A percentile compares a stretch with the other conserved stretches of the same genome.
These are phyloP conservation scores for Drosophila subsilvestris DNA, from an alignment of 2,888 invertebrate species.

Conservation along the genomic window DNA sequence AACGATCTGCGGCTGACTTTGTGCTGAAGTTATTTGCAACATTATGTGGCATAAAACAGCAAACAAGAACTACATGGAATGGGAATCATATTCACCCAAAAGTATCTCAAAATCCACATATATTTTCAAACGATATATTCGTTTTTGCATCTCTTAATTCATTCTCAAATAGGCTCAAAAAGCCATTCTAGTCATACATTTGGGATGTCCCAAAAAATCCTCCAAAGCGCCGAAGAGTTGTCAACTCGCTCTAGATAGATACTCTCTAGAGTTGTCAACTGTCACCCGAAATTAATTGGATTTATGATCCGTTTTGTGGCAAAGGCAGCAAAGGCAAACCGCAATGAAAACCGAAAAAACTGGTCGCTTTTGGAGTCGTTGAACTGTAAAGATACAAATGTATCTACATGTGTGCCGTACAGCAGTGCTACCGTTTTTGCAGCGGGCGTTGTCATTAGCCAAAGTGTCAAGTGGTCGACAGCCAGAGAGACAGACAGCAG, in stretches of 20 bases:
- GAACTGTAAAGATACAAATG: constrained; percentile 69
- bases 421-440: constrained; percentile 48
- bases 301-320: constrained; percentile 33
- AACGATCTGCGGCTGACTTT: constrained; percentile 22
- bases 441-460: constrained; percentile 45
- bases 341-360: constrained; percentile 37
- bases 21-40: constrained; percentile 34
- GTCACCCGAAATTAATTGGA: constrained; percentile 33
- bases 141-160: not conserved
- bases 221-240: constrained; percentile 35
- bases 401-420: constrained; percentile 49
- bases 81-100: not conserved
- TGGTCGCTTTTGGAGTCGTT: constrained; percentile 52
- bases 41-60: constrained; percentile 10
- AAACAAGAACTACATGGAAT: constrained; percentile 19
- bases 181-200: constrained; percentile 52
- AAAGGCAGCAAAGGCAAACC: not conserved
- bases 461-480: constrained; percentile 56
- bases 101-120: not conserved
- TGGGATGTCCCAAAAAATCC: constrained; percentile 28
- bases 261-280: constrained; percentile 5
- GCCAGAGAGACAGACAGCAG: not conserved
- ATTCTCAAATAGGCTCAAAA: too few relatives aligned
- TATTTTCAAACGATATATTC: not conserved
- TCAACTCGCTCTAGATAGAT: constrained; percentile 13